Base-by-base conservation (phyloP, 2,888 invertebrate species). In the Micoletzkya japonica region DNA sequence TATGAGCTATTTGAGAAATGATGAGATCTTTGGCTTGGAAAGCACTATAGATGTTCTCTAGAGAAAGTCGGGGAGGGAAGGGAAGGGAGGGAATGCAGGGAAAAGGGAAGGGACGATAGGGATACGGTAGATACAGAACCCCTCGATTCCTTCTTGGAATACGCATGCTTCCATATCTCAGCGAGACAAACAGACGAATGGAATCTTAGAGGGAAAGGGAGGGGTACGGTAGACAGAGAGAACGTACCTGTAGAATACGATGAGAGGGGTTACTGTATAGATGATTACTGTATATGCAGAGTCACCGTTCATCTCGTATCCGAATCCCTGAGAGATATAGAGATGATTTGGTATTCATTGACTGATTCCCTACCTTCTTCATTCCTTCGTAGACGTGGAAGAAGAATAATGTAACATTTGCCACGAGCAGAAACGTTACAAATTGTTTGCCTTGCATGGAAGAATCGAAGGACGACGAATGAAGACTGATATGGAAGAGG, bases 121-220 rank as follows among this genome's bases (percentile, higher is more conserved):
- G n/a, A n/a, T n/a, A n/a, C n/a, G n/a, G n/a, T n/a, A n/a, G n/a
- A n/a, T n/a, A n/a, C n/a, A n/a, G n/a, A n/a, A n/a, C n/a, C n/a
- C n/a, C n/a, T n/a, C n/a, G n/a, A n/a, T n/a, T n/a, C n/a, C n/a
- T 79, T 79, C 0, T 69, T 76, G 32, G 74, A 73, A 49, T 78
- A 80, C 10, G 77, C 76, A 69, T 77, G 76, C 64, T 80, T 78
- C 80, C 80, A 80, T 20, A 80, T 76, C 57, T 80, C 80, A 7
- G 80, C 80, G 28, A 80, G 71, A 70, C 80, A 80, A 0, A 77
- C 80, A 1, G 78, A 78, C 61, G 77, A 77, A 57, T 80, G 80
- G 67, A 80, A 80, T 67, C 79, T 76, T 10, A 10, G 20, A 44
- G 20, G 20, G 20, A 44, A 44, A 44, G 44, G 20, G 20, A 44